A percentile compares a stretch with the other conserved stretches of the same genome.
Conservation (phyloP, 2,888 invertebrate species). For the Reticulitermes lucifugus region DNA sequence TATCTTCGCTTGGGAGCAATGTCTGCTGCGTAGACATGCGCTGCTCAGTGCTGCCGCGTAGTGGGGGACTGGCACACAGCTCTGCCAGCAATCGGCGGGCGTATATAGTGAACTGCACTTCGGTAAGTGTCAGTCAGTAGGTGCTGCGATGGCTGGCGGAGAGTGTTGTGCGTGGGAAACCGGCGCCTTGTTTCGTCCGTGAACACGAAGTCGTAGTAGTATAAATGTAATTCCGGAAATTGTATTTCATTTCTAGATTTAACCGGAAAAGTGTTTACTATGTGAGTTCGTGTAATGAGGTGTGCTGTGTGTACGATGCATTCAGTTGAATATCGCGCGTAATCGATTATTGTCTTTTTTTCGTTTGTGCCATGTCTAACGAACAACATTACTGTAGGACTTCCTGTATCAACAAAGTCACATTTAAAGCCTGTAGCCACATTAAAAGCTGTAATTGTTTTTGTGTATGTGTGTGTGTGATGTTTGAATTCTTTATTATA, state of each 20-base stretch:
- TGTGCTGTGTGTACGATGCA: not conserved
- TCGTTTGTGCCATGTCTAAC: not conserved
- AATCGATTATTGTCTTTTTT: not conserved
- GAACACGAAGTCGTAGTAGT: no score
- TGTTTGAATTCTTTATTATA: not conserved
- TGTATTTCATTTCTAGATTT: no score
- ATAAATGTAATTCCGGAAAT: no score
- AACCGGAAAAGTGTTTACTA: not conserved
- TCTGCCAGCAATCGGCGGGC: not conserved
- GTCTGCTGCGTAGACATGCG: constrained; percentile 13
- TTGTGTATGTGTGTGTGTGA: not conserved
- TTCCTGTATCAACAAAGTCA: not conserved
- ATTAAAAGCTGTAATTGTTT: not conserved
- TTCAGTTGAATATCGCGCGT: not conserved
- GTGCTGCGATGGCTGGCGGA: not conserved
- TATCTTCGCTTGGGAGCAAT: not conserved
- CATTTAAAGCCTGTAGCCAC: not conserved
- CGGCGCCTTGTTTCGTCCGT: not conserved
- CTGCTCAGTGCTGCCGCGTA: constrained; percentile 38
- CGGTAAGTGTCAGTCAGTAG: constrained; percentile 8
- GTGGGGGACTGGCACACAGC: not conserved
- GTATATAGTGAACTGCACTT: constrained; percentile 23
- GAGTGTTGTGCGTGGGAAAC: not conserved
- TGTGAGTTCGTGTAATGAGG: not conserved
- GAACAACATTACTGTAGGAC: not conserved